Evolutionary conservation across 2,888 invertebrate species (phyloP).

Genomic region (Dione juno): DNA sequence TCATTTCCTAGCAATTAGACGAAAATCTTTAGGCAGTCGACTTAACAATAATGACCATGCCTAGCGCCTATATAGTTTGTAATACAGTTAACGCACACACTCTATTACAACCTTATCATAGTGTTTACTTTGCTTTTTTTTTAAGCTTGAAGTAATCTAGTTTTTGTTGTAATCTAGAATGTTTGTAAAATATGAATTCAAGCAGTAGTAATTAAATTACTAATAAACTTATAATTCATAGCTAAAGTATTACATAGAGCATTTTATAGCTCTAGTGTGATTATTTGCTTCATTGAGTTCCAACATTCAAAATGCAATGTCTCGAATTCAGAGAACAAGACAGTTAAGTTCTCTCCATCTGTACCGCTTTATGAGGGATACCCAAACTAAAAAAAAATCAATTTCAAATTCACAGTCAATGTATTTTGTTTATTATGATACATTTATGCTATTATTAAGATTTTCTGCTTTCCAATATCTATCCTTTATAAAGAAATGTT

Average conservation of each 20-base stretch:
- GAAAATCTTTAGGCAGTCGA: constrained; percentile 46
- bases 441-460: too few species aligned
- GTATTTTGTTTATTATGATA: too few species aligned
- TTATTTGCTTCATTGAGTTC: too few species aligned
- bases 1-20: constrained; percentile 70
- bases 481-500: too few species aligned
- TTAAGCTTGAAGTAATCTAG: neutral
- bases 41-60: constrained; percentile 32
- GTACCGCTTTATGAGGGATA: too few species aligned
- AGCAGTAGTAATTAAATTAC: neutral
- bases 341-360: too few species aligned
- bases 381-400: too few species aligned
- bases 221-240: neutral
- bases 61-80: constrained; percentile 32
- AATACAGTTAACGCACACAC: constrained; percentile 35
- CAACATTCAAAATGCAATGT: too few species aligned
- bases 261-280: too few species aligned
- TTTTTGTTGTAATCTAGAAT: neutral
- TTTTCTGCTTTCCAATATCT: too few species aligned
- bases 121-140: constrained; percentile 17
- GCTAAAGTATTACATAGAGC: neutral
- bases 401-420: too few species aligned
- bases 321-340: too few species aligned
- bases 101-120: constrained; percentile 24
- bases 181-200: neutral